Evolutionary conservation across 2,797 vertebrate species (phyloP), one percentile per base, ranked within the genome.

Genomic region (Pagetopsis macropterus): DNA sequence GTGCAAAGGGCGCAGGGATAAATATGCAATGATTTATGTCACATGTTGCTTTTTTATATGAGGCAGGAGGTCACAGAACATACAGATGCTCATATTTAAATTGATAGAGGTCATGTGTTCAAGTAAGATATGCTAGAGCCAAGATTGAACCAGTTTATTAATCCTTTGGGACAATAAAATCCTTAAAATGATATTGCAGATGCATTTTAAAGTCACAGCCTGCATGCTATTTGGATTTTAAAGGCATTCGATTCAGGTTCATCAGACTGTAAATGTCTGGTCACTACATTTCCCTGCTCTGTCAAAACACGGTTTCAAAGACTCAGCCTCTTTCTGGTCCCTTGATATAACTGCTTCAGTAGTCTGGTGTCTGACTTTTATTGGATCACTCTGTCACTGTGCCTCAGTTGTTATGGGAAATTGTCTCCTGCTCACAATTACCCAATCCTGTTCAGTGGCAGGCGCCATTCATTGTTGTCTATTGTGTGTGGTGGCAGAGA

Each of bases 301-400:
- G 0, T 71, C 15, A 64, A 74, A 80, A 65, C 45, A 56, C 48
- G 48, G 33, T 63, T 68, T 72, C 40, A 68, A 65, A 84, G 65
- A 77, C 66, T 55, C 52, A 75, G 33, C 9, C 57, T 43, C 11
- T 33, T 70, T 60, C 55, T 69, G 54, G 44, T 81, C 74, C 61
- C 74, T 52, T 57, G 70, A 61, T 73, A 77, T 74, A 79, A 82
- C 83, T 50, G 79, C 78, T 66, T 75, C 74, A 80, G 60, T 76
- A 37, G 78, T 81, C 82, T 85, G 79, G 46, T 81, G 76, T 83
- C 76, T 83, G 81, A 71, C 75, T 84, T 87, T 87, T 83, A 87
- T 84, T 84, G 80, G 65, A 75, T 73, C 54, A 1, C 57, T 79
- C 63, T 80, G 79, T 84, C 73, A 75, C 66, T 84, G 72, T 84